A percentile compares a stretch with the other conserved stretches of the same genome.
Conservation (phyloP, 2,888 invertebrate species). For the Mythimna ferrago region DNA sequence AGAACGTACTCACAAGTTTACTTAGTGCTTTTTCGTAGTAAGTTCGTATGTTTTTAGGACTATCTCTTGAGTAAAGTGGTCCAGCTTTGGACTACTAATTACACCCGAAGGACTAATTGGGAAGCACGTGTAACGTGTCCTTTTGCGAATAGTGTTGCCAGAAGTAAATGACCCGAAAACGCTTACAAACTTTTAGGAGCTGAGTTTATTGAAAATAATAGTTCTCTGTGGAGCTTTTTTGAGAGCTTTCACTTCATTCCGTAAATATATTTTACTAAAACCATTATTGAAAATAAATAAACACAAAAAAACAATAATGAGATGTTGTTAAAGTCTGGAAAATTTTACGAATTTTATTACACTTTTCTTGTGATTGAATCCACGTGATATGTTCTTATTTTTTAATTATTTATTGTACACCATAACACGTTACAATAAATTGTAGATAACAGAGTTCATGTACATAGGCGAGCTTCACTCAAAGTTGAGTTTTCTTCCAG, state of each 20-base stretch:
- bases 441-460: too few species aligned
- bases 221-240: slow-evolving; percentile 3
- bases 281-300: too few species aligned
- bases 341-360: too few species aligned
- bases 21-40: slow-evolving; percentile 13
- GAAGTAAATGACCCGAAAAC: slow-evolving; percentile 32
- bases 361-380: neutral
- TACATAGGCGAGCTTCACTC: too few species aligned
- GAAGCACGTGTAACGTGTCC: slow-evolving; percentile 36
- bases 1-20: neutral
- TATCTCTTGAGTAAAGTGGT: slow-evolving; percentile 25
- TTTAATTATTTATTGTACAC: too few species aligned
- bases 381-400: neutral
- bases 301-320: too few species aligned
- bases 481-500: too few species aligned
- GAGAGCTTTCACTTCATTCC: neutral
- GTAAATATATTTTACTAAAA: neutral
- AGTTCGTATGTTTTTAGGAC: slow-evolving; percentile 5
- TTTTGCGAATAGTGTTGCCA: slow-evolving; percentile 35
- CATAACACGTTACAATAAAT: too few species aligned
- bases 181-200: slow-evolving; percentile 14
- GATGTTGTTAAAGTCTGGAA: too few species aligned
- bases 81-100: slow-evolving; percentile 42
- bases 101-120: slow-evolving; percentile 55
- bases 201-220: slow-evolving; percentile 1